Base-by-base conservation (phyloP, 2,797 vertebrate species). In the Ara ararauna region DNA sequence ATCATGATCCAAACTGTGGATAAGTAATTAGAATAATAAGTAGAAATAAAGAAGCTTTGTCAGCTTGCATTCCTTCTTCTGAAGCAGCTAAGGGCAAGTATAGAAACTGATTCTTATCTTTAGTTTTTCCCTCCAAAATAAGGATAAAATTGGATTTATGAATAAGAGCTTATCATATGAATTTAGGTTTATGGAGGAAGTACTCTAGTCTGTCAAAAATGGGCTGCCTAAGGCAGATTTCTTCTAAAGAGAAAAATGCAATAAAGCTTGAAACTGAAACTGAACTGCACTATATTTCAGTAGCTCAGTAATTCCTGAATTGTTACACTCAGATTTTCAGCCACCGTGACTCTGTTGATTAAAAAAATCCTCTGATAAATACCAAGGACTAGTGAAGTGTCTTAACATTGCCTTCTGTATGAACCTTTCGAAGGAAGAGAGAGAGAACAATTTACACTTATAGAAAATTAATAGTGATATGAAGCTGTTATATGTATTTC, bases 21-120 rank as follows among this genome's bases (percentile, higher is more conserved):
- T 89, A 96, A 97, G 93, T 95, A 97, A 97, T 97, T 97, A 93
- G 91, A 96, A 96, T 96, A 95, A 96, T 94, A 97, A 97, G 78
- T 95, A 72, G 87, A 96, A 97, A 97, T 95, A 96, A 97, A 96
- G 95, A 94, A 50, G 84, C 95, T 95, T 94, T 97, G 95, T 96
- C 91, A 94, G 92, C 93, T 93, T 93, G 90, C 87, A 89, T 97
- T 97, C 94, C 78, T 94, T 91, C 91, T 85, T 85, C 50, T 87
- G 87, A 95, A 94, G 83, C 82, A 82, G 78, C 66, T 95, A 90
- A 42, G 80, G 85, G 85, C 51, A 60, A 93, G 75, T 75, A 38
- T 83, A 81, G 80, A 91, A 95, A 87, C 48, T 51, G 74, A 96
- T 95, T 40, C 58, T 95, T 95, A 95, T 96, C 88, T 94, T 79